Base-by-base conservation (phyloP, 1,140 invertebrate species). In the Bombus confusus region DNA sequence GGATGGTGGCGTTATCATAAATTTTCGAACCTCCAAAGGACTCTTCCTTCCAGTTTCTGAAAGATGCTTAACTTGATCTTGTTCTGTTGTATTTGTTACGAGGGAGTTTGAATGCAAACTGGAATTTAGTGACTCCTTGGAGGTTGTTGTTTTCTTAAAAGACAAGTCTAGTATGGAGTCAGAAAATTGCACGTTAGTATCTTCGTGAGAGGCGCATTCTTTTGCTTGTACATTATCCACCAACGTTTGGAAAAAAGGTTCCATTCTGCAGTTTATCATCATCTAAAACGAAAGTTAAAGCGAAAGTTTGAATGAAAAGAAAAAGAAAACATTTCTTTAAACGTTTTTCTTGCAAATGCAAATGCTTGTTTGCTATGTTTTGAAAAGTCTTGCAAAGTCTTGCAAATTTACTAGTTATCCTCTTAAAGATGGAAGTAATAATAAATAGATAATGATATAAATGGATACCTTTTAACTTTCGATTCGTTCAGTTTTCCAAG, bases 1-100 rank as follows among this genome's bases (percentile, higher is more conserved):
- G 0, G 92, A 94, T 3, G 92, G 92, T 13, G 92, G 92, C 1
- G 93, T 94, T 37, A 93, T 79, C 86, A 94, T 90, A 25, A 78
- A 91, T 1, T 88, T 86, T 10, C 88, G 85, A 12, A 31, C 83
- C 22, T 92, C 90, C 12, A 85, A 87, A 1, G 91, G 87, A 87
- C 81, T 92, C 41, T 92, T 91, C 12, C 66, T 85, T 28, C 90
- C 87, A 1, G 43, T 28, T 12, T 82, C 72, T 0, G 31, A 15
- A 13, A 78, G 34, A 28, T 72, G 68, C 0, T 4, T 18, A 12
- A 34, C 15, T 9, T 64, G 10, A 4, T 87, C 34, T 34, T 77
- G 41, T 41, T 72, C 15, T 4, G 18, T 31, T 31, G 28, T 37
- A 18, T 52, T 52, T 12, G 25, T 66, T n/a, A 13, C 2, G 52